A percentile compares a stretch with the other conserved stretches of the same genome.
These are phyloP conservation scores for Ariopsis seemanni DNA, from an alignment of 2,113 vertebrate species.

Conservation along the genomic window DNA sequence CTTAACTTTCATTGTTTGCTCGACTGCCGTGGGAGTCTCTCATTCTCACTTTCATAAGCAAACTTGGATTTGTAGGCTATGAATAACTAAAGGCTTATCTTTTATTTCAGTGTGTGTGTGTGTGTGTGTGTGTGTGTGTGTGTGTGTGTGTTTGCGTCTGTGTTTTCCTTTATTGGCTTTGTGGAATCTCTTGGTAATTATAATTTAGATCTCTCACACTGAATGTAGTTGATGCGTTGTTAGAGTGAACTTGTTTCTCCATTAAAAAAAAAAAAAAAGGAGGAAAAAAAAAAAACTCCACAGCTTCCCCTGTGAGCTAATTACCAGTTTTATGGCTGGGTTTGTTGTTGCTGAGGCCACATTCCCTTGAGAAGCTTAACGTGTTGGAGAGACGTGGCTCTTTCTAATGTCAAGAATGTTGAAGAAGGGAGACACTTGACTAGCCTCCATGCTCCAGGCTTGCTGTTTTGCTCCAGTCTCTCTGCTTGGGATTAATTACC, in stretches of 20 bases:
- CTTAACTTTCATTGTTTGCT: slow-evolving; percentile 8
- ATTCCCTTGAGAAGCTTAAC: slow-evolving; percentile 37
- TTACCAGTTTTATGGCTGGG: slow-evolving; percentile 44
- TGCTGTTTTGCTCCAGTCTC: not conserved
- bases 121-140: not conserved
- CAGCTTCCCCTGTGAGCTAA: slow-evolving; percentile 55
- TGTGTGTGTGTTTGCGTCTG: not conserved
- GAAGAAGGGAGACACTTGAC: not conserved
- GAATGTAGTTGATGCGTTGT: slow-evolving; percentile 17
- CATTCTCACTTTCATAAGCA: slow-evolving; percentile 40
- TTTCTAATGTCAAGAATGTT: slow-evolving; percentile 31
- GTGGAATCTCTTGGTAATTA: slow-evolving; percentile 41
- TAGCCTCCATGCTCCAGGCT: not conserved
- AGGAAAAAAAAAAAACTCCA: slow-evolving; percentile 3
- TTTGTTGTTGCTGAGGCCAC: slow-evolving; percentile 45
- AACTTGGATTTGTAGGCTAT: slow-evolving; percentile 27
- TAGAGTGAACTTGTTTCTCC: slow-evolving; percentile 32
- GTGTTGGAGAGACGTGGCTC: slow-evolving; percentile 22
- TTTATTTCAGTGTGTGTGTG: slow-evolving; percentile 35
- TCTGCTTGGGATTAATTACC: slow-evolving; percentile 29
- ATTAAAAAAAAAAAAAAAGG: not conserved
- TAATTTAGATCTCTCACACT: slow-evolving; percentile 29
- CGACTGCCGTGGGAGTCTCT: slow-evolving; percentile 11
- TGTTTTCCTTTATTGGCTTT: slow-evolving; percentile 36
- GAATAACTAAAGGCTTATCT: slow-evolving; percentile 34